Percentiles rank a stretch among this genome's conserved stretches.
Evolutionary conservation across 2,888 invertebrate genomes (phyloP).

Genomic region (Schizaphis graminum): DNA sequence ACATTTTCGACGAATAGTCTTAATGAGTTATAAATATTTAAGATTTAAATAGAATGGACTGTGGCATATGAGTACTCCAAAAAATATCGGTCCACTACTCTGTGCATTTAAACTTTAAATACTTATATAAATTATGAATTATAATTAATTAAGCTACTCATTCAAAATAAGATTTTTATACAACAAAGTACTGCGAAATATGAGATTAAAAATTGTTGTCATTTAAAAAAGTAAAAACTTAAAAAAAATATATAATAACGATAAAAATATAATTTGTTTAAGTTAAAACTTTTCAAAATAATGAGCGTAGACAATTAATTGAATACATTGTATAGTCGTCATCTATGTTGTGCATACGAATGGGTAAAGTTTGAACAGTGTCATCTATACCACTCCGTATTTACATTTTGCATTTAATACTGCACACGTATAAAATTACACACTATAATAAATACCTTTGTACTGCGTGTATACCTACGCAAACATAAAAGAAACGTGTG

Average conservation of each 20-base stretch:
- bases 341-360: not conserved
- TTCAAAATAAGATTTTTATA: no score
- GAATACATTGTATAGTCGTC: not conserved
- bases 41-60: not conserved
- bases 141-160: no score
- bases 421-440: not conserved
- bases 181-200: no score
- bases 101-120: no score
- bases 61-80: not conserved
- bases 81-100: not conserved
- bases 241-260: not conserved
- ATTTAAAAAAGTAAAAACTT: not conserved
- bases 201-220: no score
- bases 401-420: not conserved
- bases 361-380: not conserved
- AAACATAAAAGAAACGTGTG: not conserved
- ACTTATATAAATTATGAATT: no score
- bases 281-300: not conserved
- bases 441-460: not conserved
- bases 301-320: not conserved
- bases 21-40: no score
- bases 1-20: no score
- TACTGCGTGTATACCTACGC: not conserved
- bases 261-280: not conserved
- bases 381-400: not conserved